phyloP scores from a whole-genome alignment of 2,113 vertebrate genomes.

The Cyprinodon variegatus region DNA sequence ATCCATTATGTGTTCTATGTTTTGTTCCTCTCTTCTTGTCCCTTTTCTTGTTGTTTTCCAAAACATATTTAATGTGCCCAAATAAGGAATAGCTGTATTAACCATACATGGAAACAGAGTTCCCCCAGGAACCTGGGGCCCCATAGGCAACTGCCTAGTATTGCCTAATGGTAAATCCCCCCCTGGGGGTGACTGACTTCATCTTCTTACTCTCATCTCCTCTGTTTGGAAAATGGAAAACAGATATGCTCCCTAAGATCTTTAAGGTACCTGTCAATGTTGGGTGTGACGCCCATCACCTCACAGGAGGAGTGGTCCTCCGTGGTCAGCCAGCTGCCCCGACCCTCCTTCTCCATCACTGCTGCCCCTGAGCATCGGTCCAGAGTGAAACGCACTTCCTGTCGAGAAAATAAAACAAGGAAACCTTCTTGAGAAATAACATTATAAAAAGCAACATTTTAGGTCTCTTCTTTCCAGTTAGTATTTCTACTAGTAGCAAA shows the following conservation, averaged over 20 bases:
- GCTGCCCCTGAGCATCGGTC: constrained; percentile 81
- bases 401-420: background rate
- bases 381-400: constrained; percentile 86
- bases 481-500: no score
- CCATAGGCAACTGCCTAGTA: no score
- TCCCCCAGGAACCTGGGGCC: no score
- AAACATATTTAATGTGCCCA: no score
- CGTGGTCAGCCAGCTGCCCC: constrained; percentile 83
- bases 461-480: no score
- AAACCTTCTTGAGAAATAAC: background rate
- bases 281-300: constrained; percentile 79
- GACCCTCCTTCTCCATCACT: constrained; percentile 83
- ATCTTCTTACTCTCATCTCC: background rate
- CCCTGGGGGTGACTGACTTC: no score
- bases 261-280: constrained; percentile 77
- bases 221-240: rapidly evolving
- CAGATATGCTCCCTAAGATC: background rate
- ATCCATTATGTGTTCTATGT: no score
- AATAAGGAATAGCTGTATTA: no score
- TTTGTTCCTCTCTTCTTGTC: no score
- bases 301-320: constrained; percentile 86
- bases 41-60: no score
- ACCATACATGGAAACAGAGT: no score
- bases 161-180: no score
- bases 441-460: background rate